These are phyloP conservation scores for Cololabis saira DNA, from an alignment of 2,113 vertebrate genomes.

Conservation along the genomic window DNA sequence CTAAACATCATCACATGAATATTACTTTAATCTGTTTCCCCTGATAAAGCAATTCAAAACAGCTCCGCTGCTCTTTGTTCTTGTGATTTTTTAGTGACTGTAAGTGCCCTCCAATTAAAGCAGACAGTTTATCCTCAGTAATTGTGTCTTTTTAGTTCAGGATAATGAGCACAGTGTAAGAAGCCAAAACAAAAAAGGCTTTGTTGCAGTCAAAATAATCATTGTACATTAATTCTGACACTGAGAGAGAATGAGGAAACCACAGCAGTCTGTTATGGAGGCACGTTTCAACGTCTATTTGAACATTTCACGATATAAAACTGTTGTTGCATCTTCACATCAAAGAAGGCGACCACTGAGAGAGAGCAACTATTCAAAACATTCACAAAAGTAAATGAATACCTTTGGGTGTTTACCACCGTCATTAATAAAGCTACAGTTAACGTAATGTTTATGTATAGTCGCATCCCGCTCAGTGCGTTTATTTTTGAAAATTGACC, in stretches of 20 bases:
- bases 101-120: slow-evolving; percentile 47
- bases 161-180: slow-evolving; percentile 42
- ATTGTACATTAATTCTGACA: slow-evolving; percentile 41
- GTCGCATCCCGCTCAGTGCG: too few species aligned
- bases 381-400: not conserved
- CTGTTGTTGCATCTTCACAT: slow-evolving; percentile 23
- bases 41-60: slow-evolving; percentile 25
- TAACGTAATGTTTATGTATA: too few species aligned
- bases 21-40: slow-evolving; percentile 29
- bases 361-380: slow-evolving; percentile 11
- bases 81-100: slow-evolving; percentile 15
- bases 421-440: not conserved
- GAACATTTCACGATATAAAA: slow-evolving; percentile 25
- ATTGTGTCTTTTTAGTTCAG: slow-evolving; percentile 41
- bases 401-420: too few species aligned
- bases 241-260: slow-evolving; percentile 23
- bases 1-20: slow-evolving; percentile 4
- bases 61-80: slow-evolving; percentile 22
- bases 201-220: slow-evolving; percentile 26
- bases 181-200: slow-evolving; percentile 51
- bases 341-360: slow-evolving; percentile 30
- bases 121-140: slow-evolving; percentile 36
- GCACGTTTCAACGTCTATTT: slow-evolving; percentile 29
- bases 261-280: slow-evolving; percentile 11
- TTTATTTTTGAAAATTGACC: too few species aligned